Evolutionary conservation across 2,888 invertebrate genomes (phyloP).

Genomic region (Agrochola lychnidis): DNA sequence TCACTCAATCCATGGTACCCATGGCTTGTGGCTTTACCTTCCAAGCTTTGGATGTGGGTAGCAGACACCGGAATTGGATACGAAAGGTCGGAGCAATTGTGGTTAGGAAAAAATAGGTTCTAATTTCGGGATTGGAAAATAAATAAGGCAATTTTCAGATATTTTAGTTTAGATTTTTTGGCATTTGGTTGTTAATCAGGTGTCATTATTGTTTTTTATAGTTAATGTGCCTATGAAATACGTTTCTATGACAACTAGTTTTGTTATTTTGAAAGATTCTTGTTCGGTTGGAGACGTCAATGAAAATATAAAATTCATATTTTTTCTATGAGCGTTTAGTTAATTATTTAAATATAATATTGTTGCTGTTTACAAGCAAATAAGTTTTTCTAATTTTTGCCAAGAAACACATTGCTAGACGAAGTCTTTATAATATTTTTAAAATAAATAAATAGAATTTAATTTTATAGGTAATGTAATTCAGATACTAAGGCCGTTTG

Average conservation of each 20-base stretch:
- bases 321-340: too few species aligned
- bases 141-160: conserved; percentile 13
- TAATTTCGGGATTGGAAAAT: conserved; percentile 29
- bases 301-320: too few species aligned
- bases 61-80: conserved; percentile 50
- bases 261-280: too few species aligned
- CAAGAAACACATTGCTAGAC: too few species aligned
- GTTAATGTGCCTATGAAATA: too few species aligned
- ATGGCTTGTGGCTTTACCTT: conserved; percentile 50
- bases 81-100: conserved; percentile 56
- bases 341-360: too few species aligned
- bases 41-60: conserved; percentile 39
- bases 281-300: too few species aligned
- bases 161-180: not conserved
- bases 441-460: too few species aligned
- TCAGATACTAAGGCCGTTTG: too few species aligned
- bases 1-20: conserved; percentile 51
- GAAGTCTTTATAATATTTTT: too few species aligned
- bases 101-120: conserved; percentile 49
- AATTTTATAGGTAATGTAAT: not conserved
- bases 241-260: too few species aligned
- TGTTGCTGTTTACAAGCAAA: not conserved
- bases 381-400: not conserved
- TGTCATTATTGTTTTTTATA: not conserved
- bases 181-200: not conserved